Conservation (phyloP, 2,888 invertebrate species). For the Cataglyphis cursor region DNA sequence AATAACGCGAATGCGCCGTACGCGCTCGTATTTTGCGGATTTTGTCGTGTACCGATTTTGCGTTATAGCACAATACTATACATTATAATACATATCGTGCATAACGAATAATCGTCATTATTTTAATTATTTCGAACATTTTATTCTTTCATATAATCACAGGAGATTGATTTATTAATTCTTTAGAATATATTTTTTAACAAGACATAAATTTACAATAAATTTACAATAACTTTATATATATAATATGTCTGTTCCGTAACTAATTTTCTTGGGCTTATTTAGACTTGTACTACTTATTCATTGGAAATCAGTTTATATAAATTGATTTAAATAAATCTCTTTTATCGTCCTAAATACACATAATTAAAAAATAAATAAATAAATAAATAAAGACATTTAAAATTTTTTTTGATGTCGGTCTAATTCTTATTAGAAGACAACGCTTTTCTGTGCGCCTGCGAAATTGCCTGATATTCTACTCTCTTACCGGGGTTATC, state of each 20-base stretch:
- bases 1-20: neutral
- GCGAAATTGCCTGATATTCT: slow-evolving; percentile 51
- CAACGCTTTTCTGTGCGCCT: slow-evolving; percentile 27
- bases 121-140: slow-evolving; percentile 3
- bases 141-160: neutral
- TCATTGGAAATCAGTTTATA: neutral
- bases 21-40: slow-evolving; percentile 25
- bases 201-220: neutral
- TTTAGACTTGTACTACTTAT: neutral
- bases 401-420: neutral
- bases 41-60: slow-evolving; percentile 11
- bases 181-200: slow-evolving; percentile 3
- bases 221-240: neutral
- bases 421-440: slow-evolving; percentile 24
- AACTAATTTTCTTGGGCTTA: neutral
- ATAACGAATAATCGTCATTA: neutral
- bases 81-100: neutral
- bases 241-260: neutral
- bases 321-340: slow-evolving; percentile 10
- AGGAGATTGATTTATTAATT: neutral
- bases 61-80: neutral
- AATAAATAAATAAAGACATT: neutral
- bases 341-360: neutral
- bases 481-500: slow-evolving; percentile 51
- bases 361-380: neutral